Conservation (phyloP, 1,140 invertebrate genomes). For the Philotrypesis tridentata region DNA sequence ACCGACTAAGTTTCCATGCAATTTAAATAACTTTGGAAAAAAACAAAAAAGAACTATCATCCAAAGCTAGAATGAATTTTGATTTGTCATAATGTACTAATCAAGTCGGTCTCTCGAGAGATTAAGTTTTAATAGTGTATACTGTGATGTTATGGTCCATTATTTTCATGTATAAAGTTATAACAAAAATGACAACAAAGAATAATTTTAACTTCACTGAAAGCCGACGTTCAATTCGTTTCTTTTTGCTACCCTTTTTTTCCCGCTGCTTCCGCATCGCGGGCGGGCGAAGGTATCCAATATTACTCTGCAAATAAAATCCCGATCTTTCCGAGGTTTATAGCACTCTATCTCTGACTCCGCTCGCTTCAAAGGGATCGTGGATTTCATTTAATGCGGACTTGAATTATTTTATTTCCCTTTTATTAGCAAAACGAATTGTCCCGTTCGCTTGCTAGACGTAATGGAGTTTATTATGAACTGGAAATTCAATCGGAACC, state of each 20-base stretch:
- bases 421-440: neutral
- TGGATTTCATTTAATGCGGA: neutral
- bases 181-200: no score
- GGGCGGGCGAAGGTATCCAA: neutral
- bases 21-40: neutral
- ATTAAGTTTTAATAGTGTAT: no score
- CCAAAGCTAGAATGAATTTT: no score
- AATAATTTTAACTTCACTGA: no score
- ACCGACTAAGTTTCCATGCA: neutral
- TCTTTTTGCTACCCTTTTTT: neutral
- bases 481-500: neutral
- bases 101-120: no score
- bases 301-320: neutral
- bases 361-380: neutral
- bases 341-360: neutral
- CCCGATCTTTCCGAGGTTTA: neutral
- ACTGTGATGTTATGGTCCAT: no score
- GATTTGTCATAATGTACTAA: no score
- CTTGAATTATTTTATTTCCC: neutral
- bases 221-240: neutral
- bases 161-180: no score
- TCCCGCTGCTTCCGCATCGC: neutral
- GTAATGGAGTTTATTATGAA: neutral
- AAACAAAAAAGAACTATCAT: no score
- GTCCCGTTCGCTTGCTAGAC: neutral